Evolutionary conservation across 2,797 vertebrate species (phyloP), one percentile per base, ranked within the genome.

Genomic region (Eremophila alpestris): DNA sequence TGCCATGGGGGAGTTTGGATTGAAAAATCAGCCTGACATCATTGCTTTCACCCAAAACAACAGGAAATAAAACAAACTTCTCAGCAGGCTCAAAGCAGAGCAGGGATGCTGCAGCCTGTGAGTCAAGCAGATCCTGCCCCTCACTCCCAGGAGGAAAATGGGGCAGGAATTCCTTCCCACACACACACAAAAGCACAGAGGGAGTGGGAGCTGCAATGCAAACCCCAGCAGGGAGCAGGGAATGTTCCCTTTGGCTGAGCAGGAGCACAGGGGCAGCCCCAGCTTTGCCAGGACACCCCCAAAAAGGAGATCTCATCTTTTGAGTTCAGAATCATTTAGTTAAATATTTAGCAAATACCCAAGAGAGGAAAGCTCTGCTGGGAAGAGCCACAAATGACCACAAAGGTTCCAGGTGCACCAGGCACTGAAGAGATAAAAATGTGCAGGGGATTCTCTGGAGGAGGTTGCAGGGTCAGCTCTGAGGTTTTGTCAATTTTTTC

Each of bases 131-230:
- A 45, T 7, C 49, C 58, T 82, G 75, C 51, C 48, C 48, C 8
- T 32, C 23, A 0, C 30, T 67, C 45, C 59, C 48, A 5, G 59
- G 3, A 48, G 63, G 40, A 55, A 45, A 8, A 40, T 2, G 10
- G 43, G n/a, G 23, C 16, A 58, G 62, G 30, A 45, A 49, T 15
- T 15, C 9, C 70, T 62, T 23, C 22, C 52, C 17, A 8, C 16
- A 9, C 0, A 0, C 24, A 0, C 24, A 13, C 30, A 17, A 48
- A 17, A 48, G 38, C 30, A 9, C 14, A 43, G 54, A 1, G 0
- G 40, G 38, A 41, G 12, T 34, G n/a, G 55, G 34, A 24, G 68
- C 62, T 40, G 79, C 36, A 29, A 22, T 1, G 15, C 27, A 32
- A 15, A 49, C 16, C 71, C 71, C 55, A 38, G 51, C 4, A 10